Conservation (phyloP, 2,797 vertebrate genomes). For the Gobio occitaniae region DNA sequence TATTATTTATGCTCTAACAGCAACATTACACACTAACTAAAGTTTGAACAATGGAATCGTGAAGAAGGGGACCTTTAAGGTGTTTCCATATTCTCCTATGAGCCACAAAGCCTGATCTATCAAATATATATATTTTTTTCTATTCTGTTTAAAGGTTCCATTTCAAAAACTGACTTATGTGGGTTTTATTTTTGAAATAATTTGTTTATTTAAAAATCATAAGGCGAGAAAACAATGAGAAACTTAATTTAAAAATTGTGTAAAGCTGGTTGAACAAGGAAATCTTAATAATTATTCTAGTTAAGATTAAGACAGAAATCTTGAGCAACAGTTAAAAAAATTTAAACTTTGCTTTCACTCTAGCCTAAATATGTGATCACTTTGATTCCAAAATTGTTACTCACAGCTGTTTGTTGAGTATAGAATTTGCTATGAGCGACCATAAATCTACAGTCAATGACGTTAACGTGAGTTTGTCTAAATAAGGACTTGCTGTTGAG, state of each 20-base stretch:
- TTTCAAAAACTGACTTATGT: too few species aligned
- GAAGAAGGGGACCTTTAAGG: too few species aligned
- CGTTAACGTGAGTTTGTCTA: not conserved
- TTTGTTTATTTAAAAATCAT: not conserved
- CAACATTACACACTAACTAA: too few species aligned
- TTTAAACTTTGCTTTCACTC: not conserved
- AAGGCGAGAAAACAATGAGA: not conserved
- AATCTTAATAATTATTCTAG: too few species aligned
- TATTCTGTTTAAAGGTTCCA: too few species aligned
- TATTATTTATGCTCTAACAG: too few species aligned
- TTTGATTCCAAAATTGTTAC: not conserved
- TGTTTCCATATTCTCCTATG: too few species aligned
- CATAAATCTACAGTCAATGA: constrained; percentile 4
- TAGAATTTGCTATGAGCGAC: not conserved
- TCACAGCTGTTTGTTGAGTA: not conserved
- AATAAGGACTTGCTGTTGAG: not conserved
- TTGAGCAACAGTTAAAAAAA: not conserved
- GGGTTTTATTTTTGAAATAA: not conserved
- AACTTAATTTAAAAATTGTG: not conserved
- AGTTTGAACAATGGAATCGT: too few species aligned
- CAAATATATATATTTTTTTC: too few species aligned
- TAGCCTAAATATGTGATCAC: not conserved
- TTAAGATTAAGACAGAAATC: not conserved
- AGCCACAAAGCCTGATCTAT: too few species aligned
- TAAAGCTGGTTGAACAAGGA: too few species aligned